Conservation (phyloP, 2,888 invertebrate genomes). For the Anthrax anthrax region DNA sequence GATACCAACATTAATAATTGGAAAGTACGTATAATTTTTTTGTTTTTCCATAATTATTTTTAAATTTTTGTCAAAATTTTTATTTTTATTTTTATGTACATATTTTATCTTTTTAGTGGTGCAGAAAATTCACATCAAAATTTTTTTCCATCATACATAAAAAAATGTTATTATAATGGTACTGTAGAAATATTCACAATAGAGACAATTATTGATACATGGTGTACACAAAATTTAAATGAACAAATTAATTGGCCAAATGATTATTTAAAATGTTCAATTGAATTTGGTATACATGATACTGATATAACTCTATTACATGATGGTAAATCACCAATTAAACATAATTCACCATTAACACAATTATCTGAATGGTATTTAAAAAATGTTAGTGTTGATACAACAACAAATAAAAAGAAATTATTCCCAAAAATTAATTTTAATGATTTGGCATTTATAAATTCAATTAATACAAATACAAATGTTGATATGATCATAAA, state of each 20-base stretch:
- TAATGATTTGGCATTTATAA: not conserved
- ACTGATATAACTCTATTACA: conserved; percentile 1
- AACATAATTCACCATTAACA: not conserved
- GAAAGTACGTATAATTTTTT: conserved; percentile 19
- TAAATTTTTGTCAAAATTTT: no score
- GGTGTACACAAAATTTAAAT: conserved; percentile 21
- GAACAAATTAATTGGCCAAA: conserved; percentile 26
- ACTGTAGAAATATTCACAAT: not conserved
- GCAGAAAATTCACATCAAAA: conserved; percentile 2
- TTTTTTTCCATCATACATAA: conserved; percentile 1
- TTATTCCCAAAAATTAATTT: not conserved
- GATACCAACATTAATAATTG: conserved; percentile 21
- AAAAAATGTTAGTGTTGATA: conserved; percentile 1
- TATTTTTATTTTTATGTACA: no score
- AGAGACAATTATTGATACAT: conserved; percentile 14
- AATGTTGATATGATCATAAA: conserved; percentile 21
- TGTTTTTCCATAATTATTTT: no score
- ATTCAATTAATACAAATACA: conserved; percentile 16
- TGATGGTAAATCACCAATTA: conserved; percentile 1
- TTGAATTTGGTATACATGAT: conserved; percentile 17
- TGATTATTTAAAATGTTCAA: conserved; percentile 24
- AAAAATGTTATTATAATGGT: conserved; percentile 2
- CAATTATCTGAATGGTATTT: conserved; percentile 7
- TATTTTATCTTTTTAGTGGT: not conserved
- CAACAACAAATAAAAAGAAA: not conserved